Conservation (phyloP, 2,888 invertebrate species). For the Eremobia ochroleuca region DNA sequence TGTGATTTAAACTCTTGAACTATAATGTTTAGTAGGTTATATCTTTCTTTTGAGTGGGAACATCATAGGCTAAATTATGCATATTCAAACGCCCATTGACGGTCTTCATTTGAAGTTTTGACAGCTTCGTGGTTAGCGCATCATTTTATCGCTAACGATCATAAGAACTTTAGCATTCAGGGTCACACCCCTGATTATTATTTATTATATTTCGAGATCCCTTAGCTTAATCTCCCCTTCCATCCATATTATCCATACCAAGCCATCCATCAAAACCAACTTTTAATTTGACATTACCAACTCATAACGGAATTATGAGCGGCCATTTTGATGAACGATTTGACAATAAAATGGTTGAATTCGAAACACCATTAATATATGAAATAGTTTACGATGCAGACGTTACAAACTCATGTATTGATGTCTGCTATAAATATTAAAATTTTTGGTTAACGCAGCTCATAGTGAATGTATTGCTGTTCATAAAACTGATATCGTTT, state of each 20-base stretch:
- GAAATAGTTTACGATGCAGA: slow-evolving; percentile 57
- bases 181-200: slow-evolving; percentile 33
- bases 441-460: slow-evolving; percentile 45
- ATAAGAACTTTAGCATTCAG: slow-evolving; percentile 21
- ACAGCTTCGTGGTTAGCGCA: neutral
- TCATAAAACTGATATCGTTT: slow-evolving; percentile 51
- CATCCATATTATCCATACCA: neutral
- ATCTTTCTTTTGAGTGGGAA: neutral
- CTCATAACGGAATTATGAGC: slow-evolving; percentile 33
- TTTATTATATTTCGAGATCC: slow-evolving; percentile 44
- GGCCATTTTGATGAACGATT: slow-evolving; percentile 35
- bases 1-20: neutral
- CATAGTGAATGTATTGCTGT: slow-evolving; percentile 31
- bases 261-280: slow-evolving; percentile 40
- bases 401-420: slow-evolving; percentile 45
- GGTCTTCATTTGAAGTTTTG: neutral
- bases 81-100: neutral
- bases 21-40: neutral
- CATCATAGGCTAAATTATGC: no score
- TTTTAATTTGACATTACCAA: slow-evolving; percentile 43
- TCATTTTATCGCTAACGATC: slow-evolving; percentile 4
- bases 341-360: slow-evolving; percentile 38
- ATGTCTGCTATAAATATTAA: slow-evolving; percentile 65
- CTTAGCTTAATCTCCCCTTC: slow-evolving; percentile 36
- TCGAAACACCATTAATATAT: slow-evolving; percentile 53